Evolutionary conservation across 2,113 vertebrate species (phyloP), one percentile per base, ranked within the genome.

Genomic region (Bothrops jararaca): DNA sequence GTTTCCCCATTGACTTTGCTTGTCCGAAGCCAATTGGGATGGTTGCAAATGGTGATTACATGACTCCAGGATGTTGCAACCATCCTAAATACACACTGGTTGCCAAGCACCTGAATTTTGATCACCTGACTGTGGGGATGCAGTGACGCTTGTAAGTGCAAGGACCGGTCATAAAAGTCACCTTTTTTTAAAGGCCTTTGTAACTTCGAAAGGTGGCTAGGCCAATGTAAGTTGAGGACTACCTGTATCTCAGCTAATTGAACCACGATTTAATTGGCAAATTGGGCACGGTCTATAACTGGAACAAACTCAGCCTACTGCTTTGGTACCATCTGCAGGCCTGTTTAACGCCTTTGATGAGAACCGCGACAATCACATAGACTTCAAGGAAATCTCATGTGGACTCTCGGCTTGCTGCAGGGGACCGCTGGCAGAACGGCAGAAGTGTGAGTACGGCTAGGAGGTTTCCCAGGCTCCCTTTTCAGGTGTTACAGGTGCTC

Each of bases 341-440:
- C 98, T 99, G 95, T 99, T 99, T 97, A 99, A 99, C 94, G 99
- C 99, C 96, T 99, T 99, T 96, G 99, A 99, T 97, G 99, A 99
- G 98, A 99, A 99, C 96, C 97, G 99, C 96, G 99, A 99, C 98
- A 99, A 99, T 99, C 99, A 99, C 97, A 99, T 99, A 96, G 99
- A 99, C 97, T 99, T 99, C 97, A 99, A 99, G 96, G 99, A 99
- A 97, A 99, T 99, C 97, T 99, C 99, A 24, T 99, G 99, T 94
- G 99, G 99, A 15, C 98, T 99, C 26, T 99, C 99, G 23, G 99
- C 99, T 1, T 99, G 99, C 97, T 99, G 99, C 96, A 97, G 99
- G 92, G 99, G 99, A 86, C 99, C 99, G 26, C 91, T 99, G 85
- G 99, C 99, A 92, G 99, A 99, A 95, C 98, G 99, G 94, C 99